Evolutionary conservation across 2,797 vertebrate species (phyloP), one percentile per base, ranked within the genome.

Genomic region (Cirrhinus mrigala): DNA sequence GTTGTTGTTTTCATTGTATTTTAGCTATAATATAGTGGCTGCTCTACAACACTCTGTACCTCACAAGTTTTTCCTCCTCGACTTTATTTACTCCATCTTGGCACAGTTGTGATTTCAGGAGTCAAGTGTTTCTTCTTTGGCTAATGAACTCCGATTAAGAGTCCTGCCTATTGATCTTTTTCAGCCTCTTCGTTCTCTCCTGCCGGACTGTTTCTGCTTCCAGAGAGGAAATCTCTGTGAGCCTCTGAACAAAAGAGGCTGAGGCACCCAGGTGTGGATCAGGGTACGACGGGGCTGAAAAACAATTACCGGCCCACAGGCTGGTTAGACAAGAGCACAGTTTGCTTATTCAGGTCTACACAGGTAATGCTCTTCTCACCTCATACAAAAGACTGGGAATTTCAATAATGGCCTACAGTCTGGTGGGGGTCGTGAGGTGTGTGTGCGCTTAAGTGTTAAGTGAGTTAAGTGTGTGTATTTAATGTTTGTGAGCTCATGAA

Each of bases 151-250:
- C 12, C 12, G 37, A 54, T 81, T 93, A 95, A 87, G 91, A 92
- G 9, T 94, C 89, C 60, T 86, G 88, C 78, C 92, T 93, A 87
- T 81, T 89, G 48, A 81, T 87, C 86, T 93, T 94, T 87, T 87
- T 92, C 69, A 91, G 88, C 90, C 92, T 94, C 90, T 91, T 94
- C 15, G 92, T 86, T 86, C 91, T 95, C 70, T 96, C 95, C 54
- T 95, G 91, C 27, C 91, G 91, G 29, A 94, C 88, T 0, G 95
- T 93, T 79, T 95, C 94, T 0, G 89, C 92, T 85, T 95, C 92
- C 89, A 95, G 70, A 48, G 89, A 92, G 5, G 94, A 94, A 75
- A 96, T 92, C 89, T 96, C 94, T 0, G 92, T 91, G 68, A 95
- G 89, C 83, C 94, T 92, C 64, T 93, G 92, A 86, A 93, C 71